Conservation (phyloP, 2,797 vertebrate genomes). For the Tinamus major region DNA sequence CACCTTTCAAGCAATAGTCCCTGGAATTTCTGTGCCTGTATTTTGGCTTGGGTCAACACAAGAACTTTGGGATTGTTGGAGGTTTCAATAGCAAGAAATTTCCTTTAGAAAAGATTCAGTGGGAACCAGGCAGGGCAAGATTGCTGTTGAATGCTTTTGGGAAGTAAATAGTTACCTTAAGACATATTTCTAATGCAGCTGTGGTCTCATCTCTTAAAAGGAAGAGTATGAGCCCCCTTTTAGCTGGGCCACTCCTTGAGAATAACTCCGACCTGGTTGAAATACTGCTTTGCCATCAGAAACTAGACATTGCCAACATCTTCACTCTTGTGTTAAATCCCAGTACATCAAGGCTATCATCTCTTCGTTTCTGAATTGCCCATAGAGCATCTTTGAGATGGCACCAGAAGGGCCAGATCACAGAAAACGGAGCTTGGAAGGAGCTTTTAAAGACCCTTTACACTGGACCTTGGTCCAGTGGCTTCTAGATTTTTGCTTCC, state of each 20-base stretch:
- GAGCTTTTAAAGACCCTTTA: not conserved
- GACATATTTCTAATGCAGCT: not conserved
- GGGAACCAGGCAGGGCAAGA: not conserved
- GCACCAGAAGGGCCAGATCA: not conserved
- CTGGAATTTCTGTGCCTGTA: accelerated
- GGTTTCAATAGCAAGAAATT: not conserved
- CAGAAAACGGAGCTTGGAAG: not conserved
- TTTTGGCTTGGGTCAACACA: not conserved
- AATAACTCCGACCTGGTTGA: not conserved
- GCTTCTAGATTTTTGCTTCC: not conserved
- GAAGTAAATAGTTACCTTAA: not conserved
- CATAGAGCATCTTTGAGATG: not conserved
- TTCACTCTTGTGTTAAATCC: not conserved
- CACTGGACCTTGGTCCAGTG: not conserved
- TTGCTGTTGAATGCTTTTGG: not conserved
- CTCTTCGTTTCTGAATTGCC: not conserved
- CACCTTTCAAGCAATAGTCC: not conserved
- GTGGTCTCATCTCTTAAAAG: not conserved
- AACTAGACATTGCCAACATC: accelerated
- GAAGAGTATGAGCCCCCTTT: not conserved
- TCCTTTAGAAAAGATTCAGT: not conserved
- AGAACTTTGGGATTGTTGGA: not conserved
- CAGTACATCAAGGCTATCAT: too few relatives aligned
- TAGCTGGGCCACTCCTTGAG: not conserved
- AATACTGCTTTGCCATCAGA: not conserved